A percentile compares a stretch with the other conserved stretches of the same genome.
phyloP scores from a whole-genome alignment of 2,888 invertebrate genomes.

The Xylocampa areola region DNA sequence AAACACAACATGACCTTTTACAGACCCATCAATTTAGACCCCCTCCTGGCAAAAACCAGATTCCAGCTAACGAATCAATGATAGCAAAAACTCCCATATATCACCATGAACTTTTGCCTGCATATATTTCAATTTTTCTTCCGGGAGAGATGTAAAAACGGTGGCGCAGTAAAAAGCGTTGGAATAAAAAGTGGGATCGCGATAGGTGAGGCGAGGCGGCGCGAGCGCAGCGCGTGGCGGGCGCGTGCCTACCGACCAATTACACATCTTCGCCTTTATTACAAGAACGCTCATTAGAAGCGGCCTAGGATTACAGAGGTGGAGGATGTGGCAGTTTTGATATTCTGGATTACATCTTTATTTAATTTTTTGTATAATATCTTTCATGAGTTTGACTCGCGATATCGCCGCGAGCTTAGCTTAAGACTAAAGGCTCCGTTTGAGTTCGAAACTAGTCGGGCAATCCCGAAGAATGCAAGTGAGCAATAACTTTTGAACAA shows the following conservation, averaged over 20 bases:
- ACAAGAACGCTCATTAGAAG: conserved; percentile 84
- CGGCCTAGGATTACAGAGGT: conserved; percentile 29
- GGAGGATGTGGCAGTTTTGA: conserved; percentile 40
- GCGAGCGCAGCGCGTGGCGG: conserved; percentile 78
- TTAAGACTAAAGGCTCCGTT: too few species aligned
- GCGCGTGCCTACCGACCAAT: conserved; percentile 83
- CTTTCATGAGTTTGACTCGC: too few species aligned
- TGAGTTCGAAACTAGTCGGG: too few species aligned
- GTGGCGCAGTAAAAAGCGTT: conserved; percentile 30
- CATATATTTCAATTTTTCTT: conserved; percentile 47
- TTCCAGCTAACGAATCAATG: conserved; percentile 27
- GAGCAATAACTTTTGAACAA: too few species aligned
- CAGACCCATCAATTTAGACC: conserved; percentile 1
- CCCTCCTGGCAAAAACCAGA: conserved; percentile 30
- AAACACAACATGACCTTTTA: conserved; percentile 32
- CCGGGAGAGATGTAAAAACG: conserved; percentile 47
- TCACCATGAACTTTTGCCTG: conserved; percentile 53
- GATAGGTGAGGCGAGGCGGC: conserved; percentile 60
- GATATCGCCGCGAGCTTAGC: too few species aligned
- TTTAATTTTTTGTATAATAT: not conserved
- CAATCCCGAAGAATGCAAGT: too few species aligned
- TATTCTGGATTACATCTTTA: not conserved
- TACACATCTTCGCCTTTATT: conserved; percentile 86
- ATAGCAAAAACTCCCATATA: conserved; percentile 27
- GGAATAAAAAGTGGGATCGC: conserved; percentile 57